Percentiles rank a stretch among this genome's conserved stretches.
Conservation (phyloP, 1,140 invertebrate species). For the Wasmannia auropunctata region DNA sequence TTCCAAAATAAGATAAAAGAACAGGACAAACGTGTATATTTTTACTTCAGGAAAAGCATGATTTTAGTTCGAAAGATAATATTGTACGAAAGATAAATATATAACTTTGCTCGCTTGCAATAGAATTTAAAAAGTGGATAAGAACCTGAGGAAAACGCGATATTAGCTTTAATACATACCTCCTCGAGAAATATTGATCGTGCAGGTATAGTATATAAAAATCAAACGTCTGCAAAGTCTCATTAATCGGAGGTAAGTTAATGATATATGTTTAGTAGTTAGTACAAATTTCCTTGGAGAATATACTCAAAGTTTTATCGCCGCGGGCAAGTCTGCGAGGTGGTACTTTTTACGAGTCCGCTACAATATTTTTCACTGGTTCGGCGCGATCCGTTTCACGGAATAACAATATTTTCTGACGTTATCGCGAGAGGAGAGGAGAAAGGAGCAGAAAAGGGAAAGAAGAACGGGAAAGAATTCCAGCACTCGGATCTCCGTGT, state of each 20-base stretch:
- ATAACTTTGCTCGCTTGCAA: neutral
- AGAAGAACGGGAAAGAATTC: neutral
- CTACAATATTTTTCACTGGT: conserved; percentile 18
- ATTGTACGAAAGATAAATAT: neutral
- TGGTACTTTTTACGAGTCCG: conserved; percentile 2
- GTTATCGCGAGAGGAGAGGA: neutral
- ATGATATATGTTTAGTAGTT: conserved; percentile 7
- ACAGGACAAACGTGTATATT: neutral
- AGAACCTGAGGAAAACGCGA: neutral
- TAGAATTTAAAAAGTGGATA: neutral
- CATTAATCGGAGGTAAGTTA: neutral
- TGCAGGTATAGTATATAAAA: neutral
- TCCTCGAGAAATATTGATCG: neutral
- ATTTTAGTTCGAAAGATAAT: neutral
- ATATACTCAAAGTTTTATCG: neutral
- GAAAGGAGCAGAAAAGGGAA: neutral
- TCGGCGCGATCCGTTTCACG: neutral
- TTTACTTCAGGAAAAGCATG: neutral
- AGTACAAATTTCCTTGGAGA: conserved; percentile 7
- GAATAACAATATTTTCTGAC: conserved; percentile 12
- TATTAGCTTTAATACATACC: neutral
- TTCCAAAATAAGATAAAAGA: neutral
- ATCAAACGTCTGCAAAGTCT: conserved; percentile 2
- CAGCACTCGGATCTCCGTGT: neutral
- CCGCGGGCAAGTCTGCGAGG: neutral